Percentiles rank a stretch among this genome's conserved stretches.
These are phyloP conservation scores for Trichoplusia ni DNA, from an alignment of 1,140 invertebrate species.

Conservation along the genomic window DNA sequence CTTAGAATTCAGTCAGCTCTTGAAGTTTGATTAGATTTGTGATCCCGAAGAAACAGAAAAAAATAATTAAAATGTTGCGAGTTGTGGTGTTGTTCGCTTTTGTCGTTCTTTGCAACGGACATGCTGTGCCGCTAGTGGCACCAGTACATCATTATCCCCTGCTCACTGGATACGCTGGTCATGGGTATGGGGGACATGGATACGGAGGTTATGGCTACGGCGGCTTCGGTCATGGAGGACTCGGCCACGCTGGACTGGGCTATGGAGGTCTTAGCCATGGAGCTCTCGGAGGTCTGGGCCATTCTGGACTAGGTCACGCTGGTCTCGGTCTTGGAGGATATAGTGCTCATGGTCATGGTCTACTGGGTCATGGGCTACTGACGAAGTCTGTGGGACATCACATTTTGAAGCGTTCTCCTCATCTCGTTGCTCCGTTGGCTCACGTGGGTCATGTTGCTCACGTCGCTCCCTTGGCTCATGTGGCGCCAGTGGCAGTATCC, in stretches of 20 bases:
- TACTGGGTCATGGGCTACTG: conserved; percentile 35
- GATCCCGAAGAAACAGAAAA: conserved; percentile 10
- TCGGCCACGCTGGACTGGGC: conserved; percentile 22
- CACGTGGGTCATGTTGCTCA: conserved; percentile 40
- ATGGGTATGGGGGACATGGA: conserved; percentile 12
- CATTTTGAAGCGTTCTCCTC: conserved; percentile 60
- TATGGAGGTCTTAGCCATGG: conserved; percentile 1
- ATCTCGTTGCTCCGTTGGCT: conserved; percentile 46
- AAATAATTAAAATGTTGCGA: conserved; percentile 49
- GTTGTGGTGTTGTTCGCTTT: conserved; percentile 47
- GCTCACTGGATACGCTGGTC: conserved; percentile 32
- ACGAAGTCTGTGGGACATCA: conserved; percentile 51
- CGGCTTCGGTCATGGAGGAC: conserved; percentile 6
- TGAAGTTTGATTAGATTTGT: conserved; percentile 6
- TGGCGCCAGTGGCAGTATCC: conserved; percentile 59
- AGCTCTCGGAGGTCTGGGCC: not conserved
- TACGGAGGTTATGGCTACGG: conserved; percentile 13
- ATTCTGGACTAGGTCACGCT: not conserved
- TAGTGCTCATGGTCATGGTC: conserved; percentile 23
- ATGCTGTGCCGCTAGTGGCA: conserved; percentile 53
- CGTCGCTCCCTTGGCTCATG: conserved; percentile 33
- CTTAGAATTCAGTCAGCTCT: conserved; percentile 42
- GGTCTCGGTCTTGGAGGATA: conserved; percentile 4
- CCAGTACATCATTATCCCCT: conserved; percentile 28
- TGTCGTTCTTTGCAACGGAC: conserved; percentile 50